Percentiles rank a stretch among this genome's conserved stretches.
Conservation (phyloP, 2,797 vertebrate genomes). For the Macropodus opercularis region DNA sequence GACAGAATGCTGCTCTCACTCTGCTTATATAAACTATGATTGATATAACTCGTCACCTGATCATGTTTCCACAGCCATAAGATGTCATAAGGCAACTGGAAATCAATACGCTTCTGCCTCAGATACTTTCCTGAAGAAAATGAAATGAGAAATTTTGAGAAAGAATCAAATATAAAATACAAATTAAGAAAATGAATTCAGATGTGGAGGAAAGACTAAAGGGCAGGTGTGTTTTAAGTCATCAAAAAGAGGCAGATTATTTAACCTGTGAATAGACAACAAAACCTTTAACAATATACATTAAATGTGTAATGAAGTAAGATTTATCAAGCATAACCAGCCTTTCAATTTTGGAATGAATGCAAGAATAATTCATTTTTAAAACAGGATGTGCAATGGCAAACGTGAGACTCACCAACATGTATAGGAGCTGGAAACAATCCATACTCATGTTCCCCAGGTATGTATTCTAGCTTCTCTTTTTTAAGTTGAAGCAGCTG, state of each 20-base stretch:
- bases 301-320: too few relatives aligned
- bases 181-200: neutral
- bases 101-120: conserved; percentile 97
- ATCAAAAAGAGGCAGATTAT: neutral
- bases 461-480: conserved; percentile 95
- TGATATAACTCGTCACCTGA: conserved; percentile 85
- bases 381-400: neutral
- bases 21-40: conserved; percentile 15
- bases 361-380: conserved; percentile 5
- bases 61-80: conserved; percentile 99
- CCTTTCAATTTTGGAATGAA: neutral
- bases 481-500: conserved; percentile 96
- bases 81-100: conserved; percentile 99
- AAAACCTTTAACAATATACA: too few relatives aligned
- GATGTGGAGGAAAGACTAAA: neutral
- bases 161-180: neutral
- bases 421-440: conserved; percentile 97
- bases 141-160: conserved; percentile 6
- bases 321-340: neutral
- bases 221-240: conserved; percentile 4
- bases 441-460: conserved; percentile 95
- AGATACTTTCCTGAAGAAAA: conserved; percentile 92
- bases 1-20: conserved; percentile 7
- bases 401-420: conserved; percentile 88
- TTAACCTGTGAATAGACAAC: neutral